Percentiles rank a stretch among this genome's conserved stretches.
Evolutionary conservation across 2,797 vertebrate genomes (phyloP).

Genomic region (Sebastes taczanowskii): DNA sequence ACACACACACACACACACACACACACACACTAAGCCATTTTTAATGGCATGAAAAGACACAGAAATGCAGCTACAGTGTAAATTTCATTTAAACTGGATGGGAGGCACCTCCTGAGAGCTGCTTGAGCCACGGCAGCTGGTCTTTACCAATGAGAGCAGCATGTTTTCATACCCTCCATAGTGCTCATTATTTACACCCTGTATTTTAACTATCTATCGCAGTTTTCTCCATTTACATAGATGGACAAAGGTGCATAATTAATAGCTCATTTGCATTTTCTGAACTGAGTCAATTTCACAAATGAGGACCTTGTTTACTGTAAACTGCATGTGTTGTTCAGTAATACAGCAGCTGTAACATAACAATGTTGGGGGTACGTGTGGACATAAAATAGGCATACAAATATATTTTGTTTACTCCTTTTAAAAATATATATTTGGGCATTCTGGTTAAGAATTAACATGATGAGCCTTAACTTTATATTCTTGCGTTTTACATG

Average conservation of each 20-base stretch:
- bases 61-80: neutral
- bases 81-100: neutral
- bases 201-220: neutral
- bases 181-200: neutral
- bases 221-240: slow-evolving; percentile 5
- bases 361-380: neutral
- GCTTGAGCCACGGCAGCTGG: neutral
- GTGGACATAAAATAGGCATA: neutral
- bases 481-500: neutral
- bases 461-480: neutral
- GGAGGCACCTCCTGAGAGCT: neutral
- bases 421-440: neutral
- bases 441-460: neutral
- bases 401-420: neutral
- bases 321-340: neutral
- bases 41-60: neutral
- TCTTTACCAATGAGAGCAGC: neutral
- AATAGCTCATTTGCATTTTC: slow-evolving; percentile 24
- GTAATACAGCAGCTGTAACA: neutral
- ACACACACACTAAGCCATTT: neutral
- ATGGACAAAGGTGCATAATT: neutral
- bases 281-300: neutral
- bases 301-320: neutral
- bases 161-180: neutral
- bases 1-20: neutral